These are phyloP conservation scores for Ophion ellenae DNA, from an alignment of 2,888 invertebrate species.

Conservation along the genomic window DNA sequence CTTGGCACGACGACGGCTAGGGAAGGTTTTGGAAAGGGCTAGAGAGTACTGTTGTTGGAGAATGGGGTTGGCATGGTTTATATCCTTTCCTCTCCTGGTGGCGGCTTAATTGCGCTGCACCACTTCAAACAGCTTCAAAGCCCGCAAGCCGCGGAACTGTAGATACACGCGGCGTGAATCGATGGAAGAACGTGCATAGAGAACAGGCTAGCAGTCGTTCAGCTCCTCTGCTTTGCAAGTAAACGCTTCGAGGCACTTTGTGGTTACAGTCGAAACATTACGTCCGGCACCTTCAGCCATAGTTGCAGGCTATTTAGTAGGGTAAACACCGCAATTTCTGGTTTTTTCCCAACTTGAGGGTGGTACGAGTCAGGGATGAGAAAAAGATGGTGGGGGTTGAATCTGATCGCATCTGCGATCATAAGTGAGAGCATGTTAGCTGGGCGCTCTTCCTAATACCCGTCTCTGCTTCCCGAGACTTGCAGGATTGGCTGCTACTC, in stretches of 20 bases:
- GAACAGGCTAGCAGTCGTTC: neutral
- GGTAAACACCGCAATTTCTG: neutral
- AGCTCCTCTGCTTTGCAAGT: neutral
- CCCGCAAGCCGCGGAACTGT: conserved; percentile 47
- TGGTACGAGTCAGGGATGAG: neutral
- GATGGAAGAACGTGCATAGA: conserved; percentile 3
- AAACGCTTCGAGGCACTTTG: neutral
- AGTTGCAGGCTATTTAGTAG: neutral
- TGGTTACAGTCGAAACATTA: neutral
- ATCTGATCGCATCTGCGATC: neutral
- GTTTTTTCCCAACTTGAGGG: neutral
- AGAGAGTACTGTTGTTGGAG: conserved; percentile 1
- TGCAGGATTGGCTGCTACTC: too few relatives aligned
- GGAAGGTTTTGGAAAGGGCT: neutral
- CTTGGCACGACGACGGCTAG: neutral
- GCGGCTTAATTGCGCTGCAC: conserved; percentile 56
- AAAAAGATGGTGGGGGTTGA: neutral
- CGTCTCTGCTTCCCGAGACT: too few relatives aligned
- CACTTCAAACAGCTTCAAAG: conserved; percentile 54
- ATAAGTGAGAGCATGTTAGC: too few relatives aligned
- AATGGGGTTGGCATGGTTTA: neutral
- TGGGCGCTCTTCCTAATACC: too few relatives aligned
- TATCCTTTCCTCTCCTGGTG: conserved; percentile 40
- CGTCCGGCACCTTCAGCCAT: neutral
- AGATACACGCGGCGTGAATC: neutral